phyloP scores from a whole-genome alignment of 1,140 invertebrate genomes.

The Meloidogyne hapla region DNA sequence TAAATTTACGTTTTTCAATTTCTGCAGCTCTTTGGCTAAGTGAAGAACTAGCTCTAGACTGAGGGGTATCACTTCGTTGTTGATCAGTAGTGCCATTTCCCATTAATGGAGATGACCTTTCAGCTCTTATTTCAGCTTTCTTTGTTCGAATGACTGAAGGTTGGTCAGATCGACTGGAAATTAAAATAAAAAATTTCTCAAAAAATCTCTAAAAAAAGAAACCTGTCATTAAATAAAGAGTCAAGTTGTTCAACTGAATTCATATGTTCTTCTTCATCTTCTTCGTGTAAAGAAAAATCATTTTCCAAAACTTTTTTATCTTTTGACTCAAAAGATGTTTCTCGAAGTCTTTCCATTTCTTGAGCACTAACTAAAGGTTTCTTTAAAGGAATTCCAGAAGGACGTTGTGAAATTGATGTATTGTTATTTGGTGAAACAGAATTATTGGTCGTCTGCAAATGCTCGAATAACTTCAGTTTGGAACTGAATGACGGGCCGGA shows the following conservation, averaged over 20 bases:
- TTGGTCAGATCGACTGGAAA: slow-evolving; percentile 13
- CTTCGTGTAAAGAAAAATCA: slow-evolving; percentile 1
- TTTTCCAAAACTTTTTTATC: slow-evolving; percentile 20
- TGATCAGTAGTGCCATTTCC: neutral
- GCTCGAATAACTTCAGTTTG: slow-evolving; percentile 27
- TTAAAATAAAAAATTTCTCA: neutral
- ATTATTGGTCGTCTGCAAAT: neutral
- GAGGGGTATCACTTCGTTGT: neutral
- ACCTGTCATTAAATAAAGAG: slow-evolving; percentile 19
- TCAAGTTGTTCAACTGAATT: slow-evolving; percentile 15
- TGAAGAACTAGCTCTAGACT: slow-evolving; percentile 23
- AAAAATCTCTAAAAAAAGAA: neutral
- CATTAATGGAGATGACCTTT: neutral
- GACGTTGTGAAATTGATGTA: neutral
- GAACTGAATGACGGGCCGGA: slow-evolving; percentile 27
- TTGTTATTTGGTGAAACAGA: neutral
- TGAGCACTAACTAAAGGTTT: slow-evolving; percentile 34
- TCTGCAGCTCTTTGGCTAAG: slow-evolving; percentile 44
- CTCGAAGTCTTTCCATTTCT: slow-evolving; percentile 38
- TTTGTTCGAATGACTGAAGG: slow-evolving; percentile 36
- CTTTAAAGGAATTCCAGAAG: slow-evolving; percentile 34
- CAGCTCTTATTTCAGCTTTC: slow-evolving; percentile 40
- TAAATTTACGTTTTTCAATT: slow-evolving; percentile 33
- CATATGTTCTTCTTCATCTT: neutral
- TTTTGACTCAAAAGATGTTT: slow-evolving; percentile 10